Conservation (phyloP, 2,888 invertebrate genomes). For the Lithophane leautieri region DNA sequence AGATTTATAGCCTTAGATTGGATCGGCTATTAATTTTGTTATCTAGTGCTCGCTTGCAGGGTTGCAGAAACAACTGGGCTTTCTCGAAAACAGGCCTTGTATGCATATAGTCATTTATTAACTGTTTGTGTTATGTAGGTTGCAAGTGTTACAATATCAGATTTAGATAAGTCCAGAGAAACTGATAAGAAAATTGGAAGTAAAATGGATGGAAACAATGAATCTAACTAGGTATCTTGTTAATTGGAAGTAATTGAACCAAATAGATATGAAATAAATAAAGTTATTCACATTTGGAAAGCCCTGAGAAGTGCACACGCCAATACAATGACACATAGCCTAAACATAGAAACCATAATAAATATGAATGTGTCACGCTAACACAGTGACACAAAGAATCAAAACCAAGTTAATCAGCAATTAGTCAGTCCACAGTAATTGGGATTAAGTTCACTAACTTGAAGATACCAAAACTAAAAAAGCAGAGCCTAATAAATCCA, state of each 20-base stretch:
- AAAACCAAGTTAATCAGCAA: constrained; percentile 79
- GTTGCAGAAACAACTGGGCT: constrained; percentile 62
- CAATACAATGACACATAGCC: constrained; percentile 39
- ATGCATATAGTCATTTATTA: constrained; percentile 45
- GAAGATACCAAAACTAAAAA: constrained; percentile 75
- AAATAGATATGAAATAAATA: constrained; percentile 19
- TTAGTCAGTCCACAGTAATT: constrained; percentile 85
- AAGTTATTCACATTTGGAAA: constrained; percentile 23
- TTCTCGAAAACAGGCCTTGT: constrained; percentile 59
- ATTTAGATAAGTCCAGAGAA: constrained; percentile 17
- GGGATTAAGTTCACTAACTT: constrained; percentile 80
- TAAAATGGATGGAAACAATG: constrained; percentile 9
- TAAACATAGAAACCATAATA: constrained; percentile 62
- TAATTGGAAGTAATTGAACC: constrained; percentile 12
- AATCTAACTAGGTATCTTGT: background rate
- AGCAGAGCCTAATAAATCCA: constrained; percentile 82
- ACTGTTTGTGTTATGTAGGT: constrained; percentile 46
- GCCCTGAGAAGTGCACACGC: background rate
- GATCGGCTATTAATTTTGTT: constrained; percentile 67
- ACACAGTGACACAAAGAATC: constrained; percentile 80
- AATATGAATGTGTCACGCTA: constrained; percentile 68
- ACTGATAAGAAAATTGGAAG: constrained; percentile 31
- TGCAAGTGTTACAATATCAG: constrained; percentile 34
- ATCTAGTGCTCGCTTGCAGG: constrained; percentile 60
- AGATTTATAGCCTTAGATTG: constrained; percentile 66